Base-by-base conservation (phyloP, 1,140 invertebrate genomes). In the Platyscapa corneri region DNA sequence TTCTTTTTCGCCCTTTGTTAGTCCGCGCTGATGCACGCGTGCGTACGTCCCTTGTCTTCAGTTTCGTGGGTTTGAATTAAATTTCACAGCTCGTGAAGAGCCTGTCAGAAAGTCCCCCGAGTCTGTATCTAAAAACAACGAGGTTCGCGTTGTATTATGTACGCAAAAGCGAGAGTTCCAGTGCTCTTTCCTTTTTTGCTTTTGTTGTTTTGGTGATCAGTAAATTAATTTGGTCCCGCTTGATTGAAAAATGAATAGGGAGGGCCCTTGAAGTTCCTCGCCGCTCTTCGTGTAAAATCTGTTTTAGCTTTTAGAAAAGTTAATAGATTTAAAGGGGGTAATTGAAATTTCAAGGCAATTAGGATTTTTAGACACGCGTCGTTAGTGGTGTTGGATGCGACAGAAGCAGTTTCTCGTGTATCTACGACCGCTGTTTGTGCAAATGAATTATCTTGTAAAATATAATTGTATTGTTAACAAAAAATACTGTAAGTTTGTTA, bases 1-100 rank as follows among this genome's bases (percentile, higher is more conserved):
- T 42, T 56, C 32, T 78, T 42, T 79, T 10, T 78, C 67, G 72
- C 70, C 60, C 70, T 87, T 80, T 80, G 78, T 80, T 67, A 34
- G 39, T 34, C 30, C 12, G 34, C 81, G 70, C 53, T 53, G 76
- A 64, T 53, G 81, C 72, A 37, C 67, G 34, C 30, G 72, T 76
- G 49, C 60, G 56, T 46, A 23, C 39, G 37, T 42, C 70, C 72
- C 79, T 85, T 84, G 84, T 82, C 79, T 76, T 82, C 84, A 37
- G 78, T 76, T 85, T 86, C 86, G 86, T 82, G 80, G 82, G 86
- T 86, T 86, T 81, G 89, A 91, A 91, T 92, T 91, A 89, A 92
- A 92, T 91, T 92, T 90, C 89, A 89, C 90, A 90, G 89, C 89
- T 90, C 84, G 88, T 89, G 87, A 91, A 89, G 84, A 87, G 86